These are phyloP conservation scores for Anhinga rufa DNA, from an alignment of 2,113 vertebrate species.

Conservation along the genomic window DNA sequence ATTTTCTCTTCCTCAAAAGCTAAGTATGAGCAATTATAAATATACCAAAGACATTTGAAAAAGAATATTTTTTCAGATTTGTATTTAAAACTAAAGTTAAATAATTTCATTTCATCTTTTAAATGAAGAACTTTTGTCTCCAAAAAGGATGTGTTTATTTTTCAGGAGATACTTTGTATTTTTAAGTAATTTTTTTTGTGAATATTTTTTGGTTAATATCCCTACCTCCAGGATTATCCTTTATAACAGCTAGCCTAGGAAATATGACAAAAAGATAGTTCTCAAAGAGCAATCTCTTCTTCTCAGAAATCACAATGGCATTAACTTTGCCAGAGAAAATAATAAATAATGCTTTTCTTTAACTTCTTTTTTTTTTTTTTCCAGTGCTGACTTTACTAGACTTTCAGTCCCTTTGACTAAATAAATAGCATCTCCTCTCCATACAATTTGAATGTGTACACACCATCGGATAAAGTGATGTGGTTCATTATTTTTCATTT, in stretches of 20 bases:
- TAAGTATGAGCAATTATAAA: background rate
- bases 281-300: background rate
- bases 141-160: rapidly evolving
- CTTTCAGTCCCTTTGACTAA: background rate
- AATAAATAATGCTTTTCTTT: background rate
- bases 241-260: background rate
- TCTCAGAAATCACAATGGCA: background rate
- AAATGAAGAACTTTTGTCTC: background rate
- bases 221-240: background rate
- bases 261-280: background rate
- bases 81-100: background rate
- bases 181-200: background rate
- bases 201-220: background rate
- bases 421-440: background rate
- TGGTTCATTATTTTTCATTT: background rate
- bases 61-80: background rate
- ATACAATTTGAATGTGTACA: background rate
- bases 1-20: background rate
- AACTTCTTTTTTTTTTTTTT: background rate
- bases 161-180: background rate
- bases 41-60: background rate
- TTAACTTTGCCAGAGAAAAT: background rate
- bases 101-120: background rate
- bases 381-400: background rate
- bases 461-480: background rate